Evolutionary conservation across 2,888 invertebrate species (phyloP).

Genomic region (Endotricha flammealis): DNA sequence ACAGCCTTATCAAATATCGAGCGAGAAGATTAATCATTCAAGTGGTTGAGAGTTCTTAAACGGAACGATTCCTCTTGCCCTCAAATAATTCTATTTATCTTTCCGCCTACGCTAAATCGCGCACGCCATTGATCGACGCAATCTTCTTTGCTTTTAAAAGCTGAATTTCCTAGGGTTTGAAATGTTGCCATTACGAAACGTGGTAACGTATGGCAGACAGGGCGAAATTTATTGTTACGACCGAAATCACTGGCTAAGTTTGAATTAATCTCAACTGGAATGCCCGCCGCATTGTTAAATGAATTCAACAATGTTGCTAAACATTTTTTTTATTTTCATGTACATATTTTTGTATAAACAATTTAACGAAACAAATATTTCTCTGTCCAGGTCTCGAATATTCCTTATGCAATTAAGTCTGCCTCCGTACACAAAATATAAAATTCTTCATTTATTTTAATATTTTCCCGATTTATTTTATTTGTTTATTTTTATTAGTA

Average conservation of each 20-base stretch:
- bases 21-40: conserved; percentile 15
- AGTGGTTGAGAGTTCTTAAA: conserved; percentile 14
- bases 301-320: not conserved
- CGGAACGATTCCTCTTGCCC: conserved; percentile 9
- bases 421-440: too few relatives aligned
- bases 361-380: too few relatives aligned
- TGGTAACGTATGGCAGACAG: conserved; percentile 7
- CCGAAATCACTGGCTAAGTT: conserved; percentile 9
- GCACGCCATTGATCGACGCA: conserved; percentile 4
- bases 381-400: too few relatives aligned
- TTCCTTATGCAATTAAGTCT: too few relatives aligned
- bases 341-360: too few relatives aligned
- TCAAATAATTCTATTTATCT: conserved; percentile 16
- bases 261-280: conserved; percentile 7
- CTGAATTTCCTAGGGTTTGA: conserved; percentile 4
- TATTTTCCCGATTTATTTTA: too few relatives aligned
- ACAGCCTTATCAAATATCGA: conserved; percentile 7
- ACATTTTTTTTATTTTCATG: not conserved
- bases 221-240: conserved; percentile 6
- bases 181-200: conserved; percentile 11
- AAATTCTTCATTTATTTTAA: too few relatives aligned
- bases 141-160: conserved; percentile 7
- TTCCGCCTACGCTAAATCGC: conserved; percentile 7
- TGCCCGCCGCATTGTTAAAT: not conserved
- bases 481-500: too few relatives aligned